Evolutionary conservation across 2,113 vertebrate genomes (phyloP).

Genomic region (Haliaeetus leucogaster): DNA sequence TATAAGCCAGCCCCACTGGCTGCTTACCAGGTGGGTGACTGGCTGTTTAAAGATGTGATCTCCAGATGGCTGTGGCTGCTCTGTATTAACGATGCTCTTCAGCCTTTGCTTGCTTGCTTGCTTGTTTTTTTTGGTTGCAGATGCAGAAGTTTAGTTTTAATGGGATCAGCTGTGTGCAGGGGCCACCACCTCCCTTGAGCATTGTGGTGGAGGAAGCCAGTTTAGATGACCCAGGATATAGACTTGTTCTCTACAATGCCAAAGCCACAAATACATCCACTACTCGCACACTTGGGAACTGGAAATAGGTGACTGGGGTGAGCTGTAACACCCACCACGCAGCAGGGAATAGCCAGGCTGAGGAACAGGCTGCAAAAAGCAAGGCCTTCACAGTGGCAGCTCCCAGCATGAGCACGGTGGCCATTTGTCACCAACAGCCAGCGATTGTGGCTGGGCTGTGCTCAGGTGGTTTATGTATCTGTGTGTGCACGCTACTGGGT

Average conservation of each 20-base stretch:
- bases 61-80: background rate
- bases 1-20: background rate
- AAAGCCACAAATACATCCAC: background rate
- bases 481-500: accelerated
- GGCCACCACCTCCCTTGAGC: background rate
- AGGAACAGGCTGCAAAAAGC: accelerated
- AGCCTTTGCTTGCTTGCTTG: background rate
- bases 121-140: background rate
- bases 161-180: background rate
- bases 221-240: background rate
- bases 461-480: accelerated
- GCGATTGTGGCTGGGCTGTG: background rate
- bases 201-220: background rate
- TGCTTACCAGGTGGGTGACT: background rate
- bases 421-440: background rate
- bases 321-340: accelerated
- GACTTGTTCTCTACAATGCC: background rate
- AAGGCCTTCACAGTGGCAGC: background rate
- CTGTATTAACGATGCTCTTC: accelerated
- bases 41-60: background rate
- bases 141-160: background rate
- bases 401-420: accelerated
- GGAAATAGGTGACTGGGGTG: background rate
- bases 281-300: accelerated
- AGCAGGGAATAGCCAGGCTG: background rate